Conservation (phyloP, 2,888 invertebrate species). For the Pammene aurita region DNA sequence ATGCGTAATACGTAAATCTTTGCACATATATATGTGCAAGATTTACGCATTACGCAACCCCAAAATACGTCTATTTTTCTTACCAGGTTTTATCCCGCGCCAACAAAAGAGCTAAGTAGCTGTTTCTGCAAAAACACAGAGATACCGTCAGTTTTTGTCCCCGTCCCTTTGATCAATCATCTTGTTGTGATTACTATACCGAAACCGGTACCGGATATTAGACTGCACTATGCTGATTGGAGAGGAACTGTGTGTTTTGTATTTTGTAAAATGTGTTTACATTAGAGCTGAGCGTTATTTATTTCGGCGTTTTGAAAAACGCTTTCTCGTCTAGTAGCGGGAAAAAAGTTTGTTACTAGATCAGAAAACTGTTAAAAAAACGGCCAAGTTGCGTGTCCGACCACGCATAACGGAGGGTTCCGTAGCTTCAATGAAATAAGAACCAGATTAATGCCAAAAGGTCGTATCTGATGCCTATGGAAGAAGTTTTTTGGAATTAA, state of each 20-base stretch:
- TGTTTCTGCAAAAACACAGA: conserved; percentile 37
- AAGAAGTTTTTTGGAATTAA: no score
- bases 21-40: conserved; percentile 3
- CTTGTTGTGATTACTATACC: conserved; percentile 23
- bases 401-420: no score
- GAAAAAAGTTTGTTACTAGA: no score
- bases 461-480: no score
- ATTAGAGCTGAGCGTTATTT: background rate
- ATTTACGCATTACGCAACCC: conserved; percentile 21
- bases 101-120: conserved; percentile 42
- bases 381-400: no score
- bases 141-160: conserved; percentile 37
- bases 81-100: conserved; percentile 33
- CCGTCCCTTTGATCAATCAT: conserved; percentile 39
- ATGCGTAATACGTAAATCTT: no score
- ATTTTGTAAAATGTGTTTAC: background rate
- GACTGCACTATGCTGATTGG: conserved; percentile 17
- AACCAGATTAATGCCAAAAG: no score
- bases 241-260: background rate
- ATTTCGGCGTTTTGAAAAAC: no score
- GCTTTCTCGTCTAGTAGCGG: no score
- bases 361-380: no score
- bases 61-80: conserved; percentile 35
- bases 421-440: no score
- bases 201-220: conserved; percentile 28